Evolutionary conservation across 1,140 invertebrate genomes (phyloP).

Genomic region (Battus philenor): DNA sequence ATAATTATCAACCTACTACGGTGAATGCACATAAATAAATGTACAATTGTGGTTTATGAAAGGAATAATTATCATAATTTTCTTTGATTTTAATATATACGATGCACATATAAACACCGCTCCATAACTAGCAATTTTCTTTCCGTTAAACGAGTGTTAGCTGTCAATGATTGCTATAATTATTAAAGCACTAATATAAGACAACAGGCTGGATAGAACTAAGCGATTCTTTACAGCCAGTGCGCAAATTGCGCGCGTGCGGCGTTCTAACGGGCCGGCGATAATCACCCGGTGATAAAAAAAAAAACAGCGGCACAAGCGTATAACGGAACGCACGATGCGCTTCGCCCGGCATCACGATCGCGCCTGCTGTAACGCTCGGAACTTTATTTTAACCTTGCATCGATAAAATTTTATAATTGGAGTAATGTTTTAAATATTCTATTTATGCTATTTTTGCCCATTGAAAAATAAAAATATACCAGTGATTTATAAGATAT

Average conservation of each 20-base stretch:
- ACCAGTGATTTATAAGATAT: too few species aligned
- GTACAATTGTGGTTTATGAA: too few species aligned
- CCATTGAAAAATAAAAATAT: too few species aligned
- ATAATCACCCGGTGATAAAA: slow-evolving; percentile 56
- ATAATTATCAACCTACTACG: too few species aligned
- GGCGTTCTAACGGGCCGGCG: slow-evolving; percentile 50
- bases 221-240: slow-evolving; percentile 9
- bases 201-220: not conserved
- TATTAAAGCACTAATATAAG: not conserved
- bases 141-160: slow-evolving; percentile 1
- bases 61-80: too few species aligned
- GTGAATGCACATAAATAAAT: too few species aligned
- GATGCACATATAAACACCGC: too few species aligned
- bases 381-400: slow-evolving; percentile 10
- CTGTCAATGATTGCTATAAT: slow-evolving; percentile 8
- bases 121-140: too few species aligned
- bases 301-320: slow-evolving; percentile 41
- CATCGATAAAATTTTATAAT: too few species aligned
- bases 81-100: too few species aligned
- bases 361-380: slow-evolving; percentile 20
- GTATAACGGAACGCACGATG: slow-evolving; percentile 59
- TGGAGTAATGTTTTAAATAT: too few species aligned
- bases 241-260: slow-evolving; percentile 48
- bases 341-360: slow-evolving; percentile 54
- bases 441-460: too few species aligned